Base-by-base conservation (phyloP, 2,888 invertebrate species). In the Fragum fragum region DNA sequence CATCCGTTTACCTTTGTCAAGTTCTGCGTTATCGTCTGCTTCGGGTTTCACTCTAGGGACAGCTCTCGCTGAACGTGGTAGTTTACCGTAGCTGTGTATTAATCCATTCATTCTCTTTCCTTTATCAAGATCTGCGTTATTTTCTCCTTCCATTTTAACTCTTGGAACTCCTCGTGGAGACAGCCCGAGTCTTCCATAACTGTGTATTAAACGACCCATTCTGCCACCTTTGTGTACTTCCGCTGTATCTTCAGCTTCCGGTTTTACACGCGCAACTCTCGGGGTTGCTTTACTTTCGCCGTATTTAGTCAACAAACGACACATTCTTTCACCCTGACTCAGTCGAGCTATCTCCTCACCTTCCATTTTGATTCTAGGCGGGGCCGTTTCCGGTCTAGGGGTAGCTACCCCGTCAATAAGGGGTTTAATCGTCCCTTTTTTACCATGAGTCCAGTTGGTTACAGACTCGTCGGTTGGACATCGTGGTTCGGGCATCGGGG, bases 1-100 rank as follows among this genome's bases (percentile, higher is more conserved):
- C 89, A 90, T 90, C 55, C 88, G 77, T 71, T 88, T 89, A 5
- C 91, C 91, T 68, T 81, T 87, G 72, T 86, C 90, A 53, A 90
- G 76, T 5, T 87, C 84, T 0, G 89, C 89, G 77, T 88, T 91
- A 3, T 84, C 88, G 39, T 87, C 86, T 1, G 80, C 91, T 68
- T 90, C 90, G 3, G 86, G 73, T 81, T 91, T 91, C 0, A 91
- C 88, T 18, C 91, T 70, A 1, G 91, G 91, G 3, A 90, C 89
- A 3, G 88, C 81, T 47, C 89, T 78, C 1, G 87, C 76, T 0
- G 90, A 88, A 29, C 80, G 73, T 0, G 86, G 88, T 42, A 80
- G 70, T 29, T 80, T 83, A 7, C 88, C 88, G 55, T 87, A 87
- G 39, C 81, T 88, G 80, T 91, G 90, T 7, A 91, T 73, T 1